Base-by-base conservation (phyloP, 1,140 invertebrate genomes). In the Drosophila aff. region DNA sequence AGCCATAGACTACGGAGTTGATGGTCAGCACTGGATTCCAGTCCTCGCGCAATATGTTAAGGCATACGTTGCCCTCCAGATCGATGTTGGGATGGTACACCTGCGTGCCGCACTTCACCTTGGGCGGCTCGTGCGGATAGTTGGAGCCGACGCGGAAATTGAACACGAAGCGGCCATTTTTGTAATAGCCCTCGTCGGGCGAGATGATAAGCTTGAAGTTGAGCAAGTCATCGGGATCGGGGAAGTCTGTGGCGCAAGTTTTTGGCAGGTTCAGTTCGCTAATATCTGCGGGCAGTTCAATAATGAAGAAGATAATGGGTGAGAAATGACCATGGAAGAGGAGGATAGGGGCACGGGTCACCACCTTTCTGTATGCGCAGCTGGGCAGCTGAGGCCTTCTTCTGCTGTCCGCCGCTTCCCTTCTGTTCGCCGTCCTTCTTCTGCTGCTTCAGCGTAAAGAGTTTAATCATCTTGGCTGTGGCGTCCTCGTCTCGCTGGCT, bases 11-110 rank as follows among this genome's bases (percentile, higher is more conserved):
- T 93, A 99, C 98, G 66, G 98, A 98, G 93, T 99, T 99, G 78
- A 99, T 98, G 47, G 98, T 99, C 61, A 99, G 95, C 66, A 99
- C 98, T 73, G 98, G 98, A 93, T 99, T 99, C 98, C 98, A 99
- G 94, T 99, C 98, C 96, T 99, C 98, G 92, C 98, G 95, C 66
- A 99, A 94, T 92, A 99, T 99, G 94, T 99, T 99, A 57, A 99
- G 94, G 92, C 98, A 99, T 8, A 99, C 97, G 94, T 99, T 98
- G 55, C 98, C 98, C 92, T 98, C 97, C 66, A 98, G 94, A 94
- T 99, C 98, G 93, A 99, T 99, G 92, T 99, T 99, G 31, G 98
- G 98, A 94, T 99, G 98, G 93, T 98, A 99, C 16, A 99, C 97
- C 87, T 97, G 96, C 36, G 97, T 98, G 94, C 98, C 97, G 94